Percentiles rank a stretch among this genome's conserved stretches.
phyloP scores from a whole-genome alignment of 1,140 invertebrate genomes.

The Drosophila nigromelanica region DNA sequence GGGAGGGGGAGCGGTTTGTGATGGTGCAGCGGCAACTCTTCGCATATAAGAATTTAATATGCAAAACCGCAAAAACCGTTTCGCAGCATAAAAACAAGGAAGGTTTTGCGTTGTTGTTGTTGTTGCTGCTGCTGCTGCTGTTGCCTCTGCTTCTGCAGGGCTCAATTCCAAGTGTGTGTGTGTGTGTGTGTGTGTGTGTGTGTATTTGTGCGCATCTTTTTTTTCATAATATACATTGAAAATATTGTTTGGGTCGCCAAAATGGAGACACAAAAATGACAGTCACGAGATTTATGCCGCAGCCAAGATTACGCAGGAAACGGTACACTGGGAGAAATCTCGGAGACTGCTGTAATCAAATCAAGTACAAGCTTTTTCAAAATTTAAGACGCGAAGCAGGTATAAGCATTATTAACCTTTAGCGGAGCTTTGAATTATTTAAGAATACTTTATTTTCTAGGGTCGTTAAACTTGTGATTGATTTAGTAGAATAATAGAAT shows the following conservation, averaged over 20 bases:
- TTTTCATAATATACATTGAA: slow-evolving; percentile 77
- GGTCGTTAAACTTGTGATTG: too few species aligned
- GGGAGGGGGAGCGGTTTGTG: not conserved
- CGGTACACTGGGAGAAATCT: not conserved
- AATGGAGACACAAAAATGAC: slow-evolving; percentile 83
- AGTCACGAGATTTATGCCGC: slow-evolving; percentile 80
- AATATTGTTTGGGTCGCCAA: slow-evolving; percentile 83
- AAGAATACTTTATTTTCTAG: too few species aligned
- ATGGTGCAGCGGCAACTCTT: slow-evolving; percentile 20
- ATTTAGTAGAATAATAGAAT: too few species aligned
- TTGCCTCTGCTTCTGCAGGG: slow-evolving; percentile 17
- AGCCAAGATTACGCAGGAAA: slow-evolving; percentile 74
- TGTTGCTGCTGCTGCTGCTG: not conserved
- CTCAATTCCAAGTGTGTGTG: slow-evolving; percentile 26
- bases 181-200: slow-evolving; percentile 46
- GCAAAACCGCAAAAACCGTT: slow-evolving; percentile 83
- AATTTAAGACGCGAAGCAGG: too few species aligned
- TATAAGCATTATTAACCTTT: too few species aligned
- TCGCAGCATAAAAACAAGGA: slow-evolving; percentile 40
- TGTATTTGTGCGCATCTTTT: slow-evolving; percentile 54
- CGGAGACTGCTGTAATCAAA: not conserved
- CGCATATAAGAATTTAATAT: slow-evolving; percentile 79
- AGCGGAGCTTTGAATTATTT: too few species aligned
- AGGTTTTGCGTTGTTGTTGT: not conserved
- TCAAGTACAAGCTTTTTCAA: not conserved